phyloP scores from a whole-genome alignment of 2,888 invertebrate genomes.

The Acanthococcus lagerstroemiae region DNA sequence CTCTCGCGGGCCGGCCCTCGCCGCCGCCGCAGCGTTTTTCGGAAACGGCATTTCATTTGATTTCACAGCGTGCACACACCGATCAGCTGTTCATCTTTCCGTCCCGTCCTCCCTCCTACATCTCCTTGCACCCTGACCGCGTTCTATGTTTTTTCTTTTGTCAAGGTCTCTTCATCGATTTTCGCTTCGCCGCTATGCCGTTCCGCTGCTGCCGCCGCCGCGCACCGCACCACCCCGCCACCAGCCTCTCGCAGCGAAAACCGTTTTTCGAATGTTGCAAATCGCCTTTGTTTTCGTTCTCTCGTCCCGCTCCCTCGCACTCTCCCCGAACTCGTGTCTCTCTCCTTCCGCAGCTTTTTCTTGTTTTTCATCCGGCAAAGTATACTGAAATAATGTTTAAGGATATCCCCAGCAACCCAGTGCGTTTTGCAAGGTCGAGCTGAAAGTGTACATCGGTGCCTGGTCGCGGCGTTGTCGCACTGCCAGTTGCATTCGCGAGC shows the following conservation, averaged over 20 bases:
- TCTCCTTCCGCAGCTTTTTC: too few species aligned
- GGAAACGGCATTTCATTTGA: not conserved
- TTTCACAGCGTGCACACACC: not conserved
- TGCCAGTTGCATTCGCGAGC: too few species aligned
- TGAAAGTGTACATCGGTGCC: too few species aligned
- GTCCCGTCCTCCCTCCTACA: not conserved
- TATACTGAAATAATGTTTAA: too few species aligned
- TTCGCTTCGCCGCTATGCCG: not conserved
- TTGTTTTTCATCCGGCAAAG: too few species aligned
- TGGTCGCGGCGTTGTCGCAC: too few species aligned
- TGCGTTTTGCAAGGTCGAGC: too few species aligned
- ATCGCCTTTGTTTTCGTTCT: too few species aligned
- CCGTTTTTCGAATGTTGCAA: not conserved
- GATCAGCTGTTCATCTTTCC: slow-evolving; percentile 21
- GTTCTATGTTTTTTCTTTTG: slow-evolving; percentile 27
- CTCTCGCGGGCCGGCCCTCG: not conserved
- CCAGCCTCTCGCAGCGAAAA: not conserved
- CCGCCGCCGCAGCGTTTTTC: not conserved
- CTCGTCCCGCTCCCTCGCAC: too few species aligned
- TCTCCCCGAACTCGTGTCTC: too few species aligned
- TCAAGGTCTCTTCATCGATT: slow-evolving; percentile 27
- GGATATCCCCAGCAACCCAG: too few species aligned
- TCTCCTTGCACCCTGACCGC: slow-evolving; percentile 25
- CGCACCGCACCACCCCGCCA: not conserved
- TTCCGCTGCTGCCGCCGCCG: not conserved